These are phyloP conservation scores for Paratilapia polleni DNA, from an alignment of 2,113 vertebrate species.

Conservation along the genomic window DNA sequence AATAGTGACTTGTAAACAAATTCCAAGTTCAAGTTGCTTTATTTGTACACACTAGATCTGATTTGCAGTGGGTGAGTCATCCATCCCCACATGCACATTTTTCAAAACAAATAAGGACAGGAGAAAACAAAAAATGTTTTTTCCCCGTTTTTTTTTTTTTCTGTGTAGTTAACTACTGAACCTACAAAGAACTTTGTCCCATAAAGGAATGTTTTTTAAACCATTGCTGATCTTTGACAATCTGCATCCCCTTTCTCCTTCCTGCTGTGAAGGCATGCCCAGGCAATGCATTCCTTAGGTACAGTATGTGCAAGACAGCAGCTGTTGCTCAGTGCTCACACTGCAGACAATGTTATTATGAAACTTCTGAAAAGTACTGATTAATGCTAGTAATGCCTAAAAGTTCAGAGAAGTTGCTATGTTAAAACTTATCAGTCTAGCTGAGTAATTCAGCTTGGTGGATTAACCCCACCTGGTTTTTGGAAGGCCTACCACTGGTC, in stretches of 20 bases:
- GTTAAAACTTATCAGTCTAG: too few species aligned
- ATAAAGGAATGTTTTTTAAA: background rate
- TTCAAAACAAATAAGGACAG: background rate
- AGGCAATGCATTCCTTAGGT: too few species aligned
- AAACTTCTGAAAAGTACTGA: too few species aligned
- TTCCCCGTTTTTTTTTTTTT: background rate
- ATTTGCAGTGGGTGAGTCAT: background rate
- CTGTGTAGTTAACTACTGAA: background rate
- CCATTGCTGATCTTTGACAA: background rate
- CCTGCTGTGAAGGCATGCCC: background rate
- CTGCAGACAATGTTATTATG: too few species aligned
- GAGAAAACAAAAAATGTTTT: background rate
- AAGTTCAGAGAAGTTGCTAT: too few species aligned
- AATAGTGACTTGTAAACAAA: background rate
- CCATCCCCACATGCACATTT: background rate
- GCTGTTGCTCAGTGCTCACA: too few species aligned
- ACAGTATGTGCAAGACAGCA: too few species aligned
- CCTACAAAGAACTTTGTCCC: background rate
- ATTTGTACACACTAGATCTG: background rate
- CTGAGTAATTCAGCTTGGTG: too few species aligned
- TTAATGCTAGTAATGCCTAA: too few species aligned
- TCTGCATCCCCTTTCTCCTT: background rate
- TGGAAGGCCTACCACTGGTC: background rate
- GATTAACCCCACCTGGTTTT: background rate
- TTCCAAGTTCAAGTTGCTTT: background rate